Percentiles rank a stretch among this genome's conserved stretches.
Evolutionary conservation across 2,888 invertebrate genomes (phyloP).

Genomic region (Acleris cristana): DNA sequence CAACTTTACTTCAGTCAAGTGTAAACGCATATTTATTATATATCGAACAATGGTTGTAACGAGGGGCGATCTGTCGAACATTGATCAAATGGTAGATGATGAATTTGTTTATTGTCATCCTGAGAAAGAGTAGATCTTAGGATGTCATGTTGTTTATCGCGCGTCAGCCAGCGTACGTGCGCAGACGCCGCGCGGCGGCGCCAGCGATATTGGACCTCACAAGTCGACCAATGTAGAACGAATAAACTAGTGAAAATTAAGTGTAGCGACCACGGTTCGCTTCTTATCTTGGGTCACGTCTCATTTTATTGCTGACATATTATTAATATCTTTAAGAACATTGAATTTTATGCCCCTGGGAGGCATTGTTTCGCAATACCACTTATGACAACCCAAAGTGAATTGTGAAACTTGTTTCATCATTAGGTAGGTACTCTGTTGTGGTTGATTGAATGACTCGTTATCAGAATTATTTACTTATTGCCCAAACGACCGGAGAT

Average conservation of each 20-base stretch:
- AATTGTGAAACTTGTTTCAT: conserved; percentile 42
- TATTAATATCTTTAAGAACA: conserved; percentile 75
- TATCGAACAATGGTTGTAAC: conserved; percentile 10
- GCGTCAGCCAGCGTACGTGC: conserved; percentile 60
- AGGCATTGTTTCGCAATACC: conserved; percentile 66
- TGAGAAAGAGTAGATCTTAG: conserved; percentile 56
- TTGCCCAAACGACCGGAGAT: too few relatives aligned
- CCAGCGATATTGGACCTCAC: conserved; percentile 69
- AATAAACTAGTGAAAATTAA: conserved; percentile 80
- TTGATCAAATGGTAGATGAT: conserved; percentile 30
- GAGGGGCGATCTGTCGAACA: conserved; percentile 29
- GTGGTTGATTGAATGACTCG: conserved; percentile 23
- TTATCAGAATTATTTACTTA: conserved; percentile 16
- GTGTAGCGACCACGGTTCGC: conserved; percentile 73
- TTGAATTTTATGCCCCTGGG: conserved; percentile 69
- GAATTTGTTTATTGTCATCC: conserved; percentile 60
- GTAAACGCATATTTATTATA: not conserved
- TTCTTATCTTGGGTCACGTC: conserved; percentile 75
- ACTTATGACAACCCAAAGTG: conserved; percentile 33
- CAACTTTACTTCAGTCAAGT: too few relatives aligned
- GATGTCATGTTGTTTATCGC: conserved; percentile 71
- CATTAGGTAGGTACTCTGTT: conserved; percentile 8
- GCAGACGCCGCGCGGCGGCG: conserved; percentile 63
- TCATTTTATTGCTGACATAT: conserved; percentile 79
- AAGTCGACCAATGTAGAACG: conserved; percentile 73